Percentiles rank a stretch among this genome's conserved stretches.
phyloP scores from a whole-genome alignment of 1,140 invertebrate species.

The Liolophura sinensis region DNA sequence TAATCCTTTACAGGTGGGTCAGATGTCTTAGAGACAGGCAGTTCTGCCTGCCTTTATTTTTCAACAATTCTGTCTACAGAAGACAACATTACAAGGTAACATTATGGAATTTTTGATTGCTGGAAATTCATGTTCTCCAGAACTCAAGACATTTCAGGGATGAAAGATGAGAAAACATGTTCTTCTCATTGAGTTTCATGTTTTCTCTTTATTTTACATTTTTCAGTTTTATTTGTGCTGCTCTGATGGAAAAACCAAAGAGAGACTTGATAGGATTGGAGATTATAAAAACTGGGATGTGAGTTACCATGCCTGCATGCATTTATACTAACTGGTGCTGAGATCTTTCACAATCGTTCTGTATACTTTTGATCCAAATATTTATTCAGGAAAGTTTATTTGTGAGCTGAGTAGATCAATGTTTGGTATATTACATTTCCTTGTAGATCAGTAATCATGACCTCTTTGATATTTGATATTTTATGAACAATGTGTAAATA shows the following conservation, averaged over 20 bases:
- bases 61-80: too few species aligned
- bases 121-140: too few species aligned
- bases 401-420: background rate
- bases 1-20: conserved; percentile 71
- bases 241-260: conserved; percentile 73
- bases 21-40: too few species aligned
- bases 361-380: background rate
- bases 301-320: conserved; percentile 19
- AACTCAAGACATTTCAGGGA: too few species aligned
- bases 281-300: conserved; percentile 96
- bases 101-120: too few species aligned
- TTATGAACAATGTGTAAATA: too few species aligned
- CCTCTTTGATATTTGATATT: too few species aligned
- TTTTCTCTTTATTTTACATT: conserved; percentile 4
- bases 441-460: too few species aligned
- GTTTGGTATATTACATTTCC: too few species aligned
- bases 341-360: background rate
- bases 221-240: conserved; percentile 81
- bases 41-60: too few species aligned
- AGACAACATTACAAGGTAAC: too few species aligned
- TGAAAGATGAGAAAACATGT: background rate
- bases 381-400: background rate
- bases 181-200: conserved; percentile 3
- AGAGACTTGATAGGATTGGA: conserved; percentile 75
- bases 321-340: background rate